A percentile compares a stretch with the other conserved stretches of the same genome.
phyloP scores from a whole-genome alignment of 2,113 vertebrate genomes.

The Pyrgilauda ruficollis region DNA sequence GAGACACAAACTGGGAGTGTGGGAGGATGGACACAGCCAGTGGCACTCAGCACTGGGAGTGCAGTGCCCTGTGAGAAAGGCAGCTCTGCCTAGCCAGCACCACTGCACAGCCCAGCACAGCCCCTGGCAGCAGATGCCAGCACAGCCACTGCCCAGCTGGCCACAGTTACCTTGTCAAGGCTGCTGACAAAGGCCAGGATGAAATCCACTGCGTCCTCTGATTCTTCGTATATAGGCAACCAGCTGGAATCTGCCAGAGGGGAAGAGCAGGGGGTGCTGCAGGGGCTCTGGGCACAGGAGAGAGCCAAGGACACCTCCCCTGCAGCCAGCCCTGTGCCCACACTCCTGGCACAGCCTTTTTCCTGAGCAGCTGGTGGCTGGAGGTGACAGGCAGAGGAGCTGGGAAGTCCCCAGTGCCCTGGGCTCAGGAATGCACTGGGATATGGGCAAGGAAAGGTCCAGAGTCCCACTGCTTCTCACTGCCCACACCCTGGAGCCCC shows the following conservation, averaged over 20 bases:
- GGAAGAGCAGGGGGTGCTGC: background rate
- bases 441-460: background rate
- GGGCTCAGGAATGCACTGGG: background rate
- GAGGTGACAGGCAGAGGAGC: background rate
- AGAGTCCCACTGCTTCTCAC: background rate
- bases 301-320: background rate
- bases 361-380: background rate
- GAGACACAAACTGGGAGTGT: background rate
- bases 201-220: background rate
- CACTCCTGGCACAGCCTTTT: background rate
- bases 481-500: background rate
- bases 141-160: background rate
- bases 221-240: background rate
- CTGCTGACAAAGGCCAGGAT: background rate
- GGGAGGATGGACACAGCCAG: background rate
- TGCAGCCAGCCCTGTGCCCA: background rate
- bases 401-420: background rate
- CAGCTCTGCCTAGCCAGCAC: background rate
- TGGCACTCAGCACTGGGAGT: rapidly evolving
- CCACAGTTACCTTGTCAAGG: background rate
- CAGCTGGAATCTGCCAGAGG: background rate
- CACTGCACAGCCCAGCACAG: background rate
- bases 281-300: background rate
- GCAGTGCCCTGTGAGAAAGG: background rate
- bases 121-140: background rate